These are phyloP conservation scores for Agrochola litura DNA, from an alignment of 2,888 invertebrate species.

Conservation along the genomic window DNA sequence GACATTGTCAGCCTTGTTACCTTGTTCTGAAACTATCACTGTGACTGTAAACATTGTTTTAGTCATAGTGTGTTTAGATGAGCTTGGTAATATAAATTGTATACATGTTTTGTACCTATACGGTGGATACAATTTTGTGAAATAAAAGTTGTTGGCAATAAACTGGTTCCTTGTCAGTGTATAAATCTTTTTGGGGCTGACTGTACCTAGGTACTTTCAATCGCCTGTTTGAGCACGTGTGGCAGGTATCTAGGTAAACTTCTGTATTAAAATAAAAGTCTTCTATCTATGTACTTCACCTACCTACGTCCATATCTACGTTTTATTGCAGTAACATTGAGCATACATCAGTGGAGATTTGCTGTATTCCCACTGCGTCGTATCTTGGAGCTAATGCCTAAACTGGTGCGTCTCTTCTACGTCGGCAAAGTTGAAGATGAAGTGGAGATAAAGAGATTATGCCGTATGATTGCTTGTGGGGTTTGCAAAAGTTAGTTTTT, in stretches of 20 bases:
- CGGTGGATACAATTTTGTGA: too few relatives aligned
- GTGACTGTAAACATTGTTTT: too few relatives aligned
- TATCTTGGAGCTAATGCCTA: slow-evolving; percentile 82
- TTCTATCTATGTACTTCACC: not conserved
- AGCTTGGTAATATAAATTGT: too few relatives aligned
- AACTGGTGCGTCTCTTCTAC: slow-evolving; percentile 77
- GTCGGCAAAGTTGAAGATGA: slow-evolving; percentile 78
- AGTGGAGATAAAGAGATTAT: slow-evolving; percentile 76
- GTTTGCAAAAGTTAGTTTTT: slow-evolving; percentile 80
- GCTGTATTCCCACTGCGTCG: slow-evolving; percentile 77
- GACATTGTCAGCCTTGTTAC: too few relatives aligned
- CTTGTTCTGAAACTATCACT: too few relatives aligned
- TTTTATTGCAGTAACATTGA: slow-evolving; percentile 76
- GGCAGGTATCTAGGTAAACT: not conserved
- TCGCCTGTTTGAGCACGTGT: not conserved
- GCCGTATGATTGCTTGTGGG: slow-evolving; percentile 79
- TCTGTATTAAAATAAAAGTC: not conserved
- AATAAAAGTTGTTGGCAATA: too few relatives aligned
- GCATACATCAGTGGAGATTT: slow-evolving; percentile 85
- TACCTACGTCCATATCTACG: too few relatives aligned
- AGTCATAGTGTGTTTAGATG: too few relatives aligned
- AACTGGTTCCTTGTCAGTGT: too few relatives aligned
- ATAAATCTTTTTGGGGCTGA: too few relatives aligned
- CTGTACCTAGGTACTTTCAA: not conserved
- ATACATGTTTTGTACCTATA: too few relatives aligned